Evolutionary conservation across 1,140 invertebrate species (phyloP).

Genomic region (Metaphire vulgaris): DNA sequence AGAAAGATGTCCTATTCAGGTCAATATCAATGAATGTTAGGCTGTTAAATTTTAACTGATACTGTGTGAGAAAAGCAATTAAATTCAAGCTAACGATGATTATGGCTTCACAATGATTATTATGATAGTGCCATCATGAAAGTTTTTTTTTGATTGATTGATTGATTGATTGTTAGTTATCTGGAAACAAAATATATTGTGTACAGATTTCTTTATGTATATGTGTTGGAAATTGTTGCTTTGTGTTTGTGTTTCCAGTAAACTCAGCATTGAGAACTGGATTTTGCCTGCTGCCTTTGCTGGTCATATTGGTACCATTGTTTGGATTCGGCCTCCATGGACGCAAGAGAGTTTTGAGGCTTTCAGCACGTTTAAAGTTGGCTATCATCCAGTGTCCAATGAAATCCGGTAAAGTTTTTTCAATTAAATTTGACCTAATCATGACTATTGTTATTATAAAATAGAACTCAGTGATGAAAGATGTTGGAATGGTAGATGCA

Average conservation of each 20-base stretch:
- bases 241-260: background rate
- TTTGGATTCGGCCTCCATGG: constrained; percentile 86
- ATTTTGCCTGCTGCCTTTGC: constrained; percentile 77
- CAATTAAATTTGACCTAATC: constrained; percentile 6
- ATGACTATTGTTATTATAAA: no score
- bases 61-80: background rate
- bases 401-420: constrained; percentile 38
- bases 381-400: constrained; percentile 60
- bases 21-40: constrained; percentile 28
- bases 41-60: background rate
- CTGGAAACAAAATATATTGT: no score
- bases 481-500: no score
- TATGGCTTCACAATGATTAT: no score
- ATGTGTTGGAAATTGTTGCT: no score
- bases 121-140: no score
- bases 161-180: no score
- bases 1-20: constrained; percentile 58
- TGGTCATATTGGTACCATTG: constrained; percentile 68
- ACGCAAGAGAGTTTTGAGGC: constrained; percentile 70
- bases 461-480: no score
- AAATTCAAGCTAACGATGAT: background rate
- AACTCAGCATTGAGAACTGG: constrained; percentile 82
- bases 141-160: no score
- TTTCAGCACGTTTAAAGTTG: constrained; percentile 64
- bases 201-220: no score